Percentiles rank a stretch among this genome's conserved stretches.
Evolutionary conservation across 2,113 vertebrate genomes (phyloP).

Genomic region (Tenrec ecaudatus): DNA sequence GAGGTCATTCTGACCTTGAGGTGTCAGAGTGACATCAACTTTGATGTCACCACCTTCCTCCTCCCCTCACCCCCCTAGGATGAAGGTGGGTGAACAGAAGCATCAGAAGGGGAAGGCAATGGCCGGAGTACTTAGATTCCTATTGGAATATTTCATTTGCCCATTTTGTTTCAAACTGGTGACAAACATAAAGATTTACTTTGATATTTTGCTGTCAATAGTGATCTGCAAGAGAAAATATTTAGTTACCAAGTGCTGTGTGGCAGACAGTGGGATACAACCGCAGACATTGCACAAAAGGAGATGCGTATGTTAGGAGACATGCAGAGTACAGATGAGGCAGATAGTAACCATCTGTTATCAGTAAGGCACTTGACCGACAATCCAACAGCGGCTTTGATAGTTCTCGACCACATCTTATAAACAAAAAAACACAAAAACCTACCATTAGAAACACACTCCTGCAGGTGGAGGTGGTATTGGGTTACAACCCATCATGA

Average conservation of each 20-base stretch:
- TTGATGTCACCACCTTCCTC: not conserved
- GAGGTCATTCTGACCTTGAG: not conserved
- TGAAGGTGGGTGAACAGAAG: not conserved
- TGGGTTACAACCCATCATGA: not conserved
- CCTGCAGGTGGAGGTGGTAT: not conserved
- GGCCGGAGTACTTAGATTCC: not conserved
- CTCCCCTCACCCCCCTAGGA: not conserved
- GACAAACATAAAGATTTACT: not conserved
- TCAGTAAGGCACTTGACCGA: not conserved
- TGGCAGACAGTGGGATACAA: not conserved
- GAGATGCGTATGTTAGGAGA: not conserved
- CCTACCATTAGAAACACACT: not conserved
- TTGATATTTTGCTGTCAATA: not conserved
- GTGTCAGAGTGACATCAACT: not conserved
- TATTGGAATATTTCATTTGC: not conserved
- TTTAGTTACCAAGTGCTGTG: constrained; percentile 25
- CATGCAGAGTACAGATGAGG: not conserved
- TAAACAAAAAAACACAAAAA: not conserved
- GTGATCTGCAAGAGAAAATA: constrained; percentile 46
- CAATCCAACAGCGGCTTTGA: not conserved
- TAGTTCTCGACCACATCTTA: not conserved
- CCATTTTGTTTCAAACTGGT: constrained; percentile 16
- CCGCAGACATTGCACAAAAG: not conserved
- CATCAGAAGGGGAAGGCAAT: not conserved
- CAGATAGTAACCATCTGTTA: fast-evolving